Conservation (phyloP, 2,888 invertebrate species). For the Maniola hyperantus region DNA sequence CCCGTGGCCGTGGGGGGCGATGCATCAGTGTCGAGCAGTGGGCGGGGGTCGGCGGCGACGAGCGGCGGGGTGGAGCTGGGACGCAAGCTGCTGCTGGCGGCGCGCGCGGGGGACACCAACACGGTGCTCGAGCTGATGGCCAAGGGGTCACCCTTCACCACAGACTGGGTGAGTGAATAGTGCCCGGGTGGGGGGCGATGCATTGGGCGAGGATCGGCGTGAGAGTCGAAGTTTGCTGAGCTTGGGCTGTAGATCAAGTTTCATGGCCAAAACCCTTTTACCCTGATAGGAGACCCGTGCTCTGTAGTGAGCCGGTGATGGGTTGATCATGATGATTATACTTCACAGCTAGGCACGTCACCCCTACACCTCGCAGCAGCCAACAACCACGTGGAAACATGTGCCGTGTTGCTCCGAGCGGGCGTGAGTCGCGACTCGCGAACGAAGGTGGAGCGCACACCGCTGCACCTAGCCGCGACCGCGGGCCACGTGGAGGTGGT, state of each 20-base stretch:
- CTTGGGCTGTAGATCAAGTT: too few relatives aligned
- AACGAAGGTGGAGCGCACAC: constrained; percentile 96
- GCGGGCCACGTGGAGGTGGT: constrained; percentile 91
- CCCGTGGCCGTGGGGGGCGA: background rate
- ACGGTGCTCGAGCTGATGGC: constrained; percentile 90
- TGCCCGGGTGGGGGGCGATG: background rate
- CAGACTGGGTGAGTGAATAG: constrained; percentile 91
- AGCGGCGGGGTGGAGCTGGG: constrained; percentile 88
- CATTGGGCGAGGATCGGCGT: too few relatives aligned
- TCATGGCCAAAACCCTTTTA: too few relatives aligned
- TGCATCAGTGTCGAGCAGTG: constrained; percentile 2
- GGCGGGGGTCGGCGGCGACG: background rate
- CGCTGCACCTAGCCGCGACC: constrained; percentile 93
- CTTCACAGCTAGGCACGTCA: constrained; percentile 90
- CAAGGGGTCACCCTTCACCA: constrained; percentile 94
- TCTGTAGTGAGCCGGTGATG: too few relatives aligned
- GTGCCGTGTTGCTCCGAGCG: constrained; percentile 90
- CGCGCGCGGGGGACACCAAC: constrained; percentile 89
- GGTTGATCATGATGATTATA: too few relatives aligned
- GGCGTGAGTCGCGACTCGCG: constrained; percentile 94
- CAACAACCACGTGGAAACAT: constrained; percentile 90
- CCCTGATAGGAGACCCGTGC: too few relatives aligned
- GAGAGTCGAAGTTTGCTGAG: too few relatives aligned
- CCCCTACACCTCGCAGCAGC: constrained; percentile 93
- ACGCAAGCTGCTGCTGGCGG: constrained; percentile 90